Conservation (phyloP, 2,113 vertebrate genomes). For the Mellivora capensis region DNA sequence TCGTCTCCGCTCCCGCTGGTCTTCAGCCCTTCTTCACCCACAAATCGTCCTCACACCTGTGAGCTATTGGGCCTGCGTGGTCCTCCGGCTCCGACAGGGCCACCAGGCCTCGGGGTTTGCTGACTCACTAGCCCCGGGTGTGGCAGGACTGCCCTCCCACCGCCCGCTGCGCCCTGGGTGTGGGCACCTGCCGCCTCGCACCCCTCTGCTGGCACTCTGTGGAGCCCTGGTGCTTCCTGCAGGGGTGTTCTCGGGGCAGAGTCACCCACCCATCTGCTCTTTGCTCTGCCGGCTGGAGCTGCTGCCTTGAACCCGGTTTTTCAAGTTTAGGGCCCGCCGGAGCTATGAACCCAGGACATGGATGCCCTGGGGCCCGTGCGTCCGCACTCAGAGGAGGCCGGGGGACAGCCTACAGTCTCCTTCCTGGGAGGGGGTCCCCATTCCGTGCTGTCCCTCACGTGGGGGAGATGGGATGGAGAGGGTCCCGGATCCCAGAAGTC, state of each 20-base stretch:
- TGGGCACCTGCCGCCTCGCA: not conserved
- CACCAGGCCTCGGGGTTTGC: not conserved
- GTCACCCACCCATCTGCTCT: not conserved
- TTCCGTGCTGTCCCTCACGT: not conserved
- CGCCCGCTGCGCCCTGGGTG: not conserved
- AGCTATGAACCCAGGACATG: not conserved
- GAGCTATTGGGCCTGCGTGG: not conserved
- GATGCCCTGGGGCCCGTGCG: not conserved
- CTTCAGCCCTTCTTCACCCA: not conserved
- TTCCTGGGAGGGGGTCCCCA: fast-evolving
- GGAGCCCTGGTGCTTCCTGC: not conserved
- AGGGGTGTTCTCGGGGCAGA: not conserved
- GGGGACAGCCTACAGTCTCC: not conserved
- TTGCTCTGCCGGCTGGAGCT: not conserved
- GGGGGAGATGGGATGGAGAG: fast-evolving
- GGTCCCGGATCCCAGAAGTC: fast-evolving
- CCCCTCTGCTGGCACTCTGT: too few species aligned
- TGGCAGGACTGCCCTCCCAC: not conserved
- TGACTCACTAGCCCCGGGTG: not conserved
- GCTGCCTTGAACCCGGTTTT: not conserved
- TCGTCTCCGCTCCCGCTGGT: fast-evolving
- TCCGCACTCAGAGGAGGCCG: not conserved
- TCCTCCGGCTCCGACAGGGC: not conserved
- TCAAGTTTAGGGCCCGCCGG: not conserved
- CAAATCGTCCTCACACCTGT: not conserved